These are phyloP conservation scores for Metopia argyrocephala DNA, from an alignment of 2,888 invertebrate species.

Conservation along the genomic window DNA sequence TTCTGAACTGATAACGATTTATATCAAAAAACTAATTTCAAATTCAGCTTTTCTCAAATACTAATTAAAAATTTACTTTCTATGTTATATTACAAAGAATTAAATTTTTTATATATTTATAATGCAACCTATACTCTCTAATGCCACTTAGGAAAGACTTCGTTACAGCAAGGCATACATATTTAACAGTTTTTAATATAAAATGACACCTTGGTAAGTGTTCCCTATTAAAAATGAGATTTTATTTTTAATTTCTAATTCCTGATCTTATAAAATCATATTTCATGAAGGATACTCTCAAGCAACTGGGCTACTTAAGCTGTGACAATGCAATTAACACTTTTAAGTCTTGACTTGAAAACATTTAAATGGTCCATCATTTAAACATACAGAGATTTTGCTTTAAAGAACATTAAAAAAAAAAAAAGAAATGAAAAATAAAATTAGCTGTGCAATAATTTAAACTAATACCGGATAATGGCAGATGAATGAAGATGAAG, in stretches of 20 bases:
- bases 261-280: slow-evolving; percentile 15
- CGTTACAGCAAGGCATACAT: neutral
- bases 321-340: slow-evolving; percentile 36
- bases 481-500: slow-evolving; percentile 37
- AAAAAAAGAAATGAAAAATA: slow-evolving; percentile 1
- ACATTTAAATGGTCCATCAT: slow-evolving; percentile 30
- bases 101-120: too few relatives aligned
- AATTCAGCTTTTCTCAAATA: too few relatives aligned
- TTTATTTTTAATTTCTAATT: neutral
- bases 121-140: neutral
- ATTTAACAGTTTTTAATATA: neutral
- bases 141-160: neutral
- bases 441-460: slow-evolving; percentile 55
- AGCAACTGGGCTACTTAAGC: neutral
- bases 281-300: neutral
- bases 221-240: neutral
- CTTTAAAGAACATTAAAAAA: slow-evolving; percentile 7
- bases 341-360: slow-evolving; percentile 32
- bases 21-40: too few relatives aligned
- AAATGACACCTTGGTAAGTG: slow-evolving; percentile 21
- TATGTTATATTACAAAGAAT: too few relatives aligned
- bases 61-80: too few relatives aligned
- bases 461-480: slow-evolving; percentile 60
- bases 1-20: too few relatives aligned
- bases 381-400: neutral